Conservation (phyloP, 1,140 invertebrate genomes). For the Phthorimaea operculella region DNA sequence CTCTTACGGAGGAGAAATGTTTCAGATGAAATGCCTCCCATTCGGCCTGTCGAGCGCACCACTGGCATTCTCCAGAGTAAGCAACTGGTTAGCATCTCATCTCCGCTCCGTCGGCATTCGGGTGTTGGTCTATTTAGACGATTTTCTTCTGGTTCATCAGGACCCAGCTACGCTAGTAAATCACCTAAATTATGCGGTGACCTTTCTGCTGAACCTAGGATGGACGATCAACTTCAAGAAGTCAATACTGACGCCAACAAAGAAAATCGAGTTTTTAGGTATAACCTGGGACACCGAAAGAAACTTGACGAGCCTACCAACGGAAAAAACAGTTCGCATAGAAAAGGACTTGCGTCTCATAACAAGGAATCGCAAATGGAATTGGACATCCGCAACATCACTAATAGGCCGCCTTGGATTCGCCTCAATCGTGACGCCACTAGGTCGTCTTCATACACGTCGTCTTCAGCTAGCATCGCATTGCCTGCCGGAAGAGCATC, state of each 20-base stretch:
- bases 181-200: conserved; percentile 7
- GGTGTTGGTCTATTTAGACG: conserved; percentile 32
- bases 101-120: conserved; percentile 18
- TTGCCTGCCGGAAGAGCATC: background rate
- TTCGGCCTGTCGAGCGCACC: conserved; percentile 18
- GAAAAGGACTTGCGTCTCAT: background rate
- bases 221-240: conserved; percentile 9
- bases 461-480: background rate
- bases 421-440: background rate
- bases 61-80: conserved; percentile 15
- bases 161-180: conserved; percentile 11
- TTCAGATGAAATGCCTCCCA: conserved; percentile 19
- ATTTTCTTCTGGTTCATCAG: conserved; percentile 28
- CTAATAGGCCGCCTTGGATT: conserved; percentile 3
- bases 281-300: conserved; percentile 6
- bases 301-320: conserved; percentile 6
- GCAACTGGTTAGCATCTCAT: conserved; percentile 21
- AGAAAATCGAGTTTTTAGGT: conserved; percentile 10
- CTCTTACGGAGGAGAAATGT: conserved; percentile 18
- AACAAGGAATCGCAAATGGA: background rate
- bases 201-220: background rate
- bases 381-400: background rate
- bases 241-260: background rate
- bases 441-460: conserved; percentile 5
- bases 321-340: background rate